Percentiles rank a stretch among this genome's conserved stretches.
phyloP scores from a whole-genome alignment of 1,140 invertebrate species.

The Aethina tumida region DNA sequence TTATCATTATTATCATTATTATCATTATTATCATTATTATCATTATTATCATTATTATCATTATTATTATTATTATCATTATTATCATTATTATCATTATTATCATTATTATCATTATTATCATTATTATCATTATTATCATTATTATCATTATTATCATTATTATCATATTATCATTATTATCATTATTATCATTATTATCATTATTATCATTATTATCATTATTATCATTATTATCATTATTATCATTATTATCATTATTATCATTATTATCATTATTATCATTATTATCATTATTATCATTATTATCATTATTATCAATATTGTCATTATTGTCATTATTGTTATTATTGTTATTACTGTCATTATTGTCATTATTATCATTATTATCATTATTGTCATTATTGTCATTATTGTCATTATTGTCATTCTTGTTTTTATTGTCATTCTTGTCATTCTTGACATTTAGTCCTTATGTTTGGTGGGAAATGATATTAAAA shows the following conservation, averaged over 20 bases:
- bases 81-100: too few relatives aligned
- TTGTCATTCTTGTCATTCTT: not conserved
- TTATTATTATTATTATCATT: too few relatives aligned
- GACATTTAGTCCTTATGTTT: too few relatives aligned
- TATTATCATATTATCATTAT: too few relatives aligned
- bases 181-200: not conserved
- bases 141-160: not conserved
- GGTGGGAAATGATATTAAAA: too few relatives aligned
- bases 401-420: slow-evolving; percentile 2
- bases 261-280: not conserved
- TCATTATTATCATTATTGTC: not conserved
- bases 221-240: not conserved
- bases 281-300: not conserved
- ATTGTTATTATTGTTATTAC: not conserved
- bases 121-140: not conserved
- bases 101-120: too few relatives aligned
- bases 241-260: not conserved
- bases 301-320: not conserved
- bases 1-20: too few relatives aligned
- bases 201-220: too few relatives aligned
- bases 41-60: too few relatives aligned
- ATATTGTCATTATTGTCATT: not conserved
- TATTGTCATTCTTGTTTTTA: not conserved
- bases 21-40: too few relatives aligned
- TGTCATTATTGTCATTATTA: not conserved